Conservation (phyloP, 2,797 vertebrate species). For the Corythornis leucogaster region DNA sequence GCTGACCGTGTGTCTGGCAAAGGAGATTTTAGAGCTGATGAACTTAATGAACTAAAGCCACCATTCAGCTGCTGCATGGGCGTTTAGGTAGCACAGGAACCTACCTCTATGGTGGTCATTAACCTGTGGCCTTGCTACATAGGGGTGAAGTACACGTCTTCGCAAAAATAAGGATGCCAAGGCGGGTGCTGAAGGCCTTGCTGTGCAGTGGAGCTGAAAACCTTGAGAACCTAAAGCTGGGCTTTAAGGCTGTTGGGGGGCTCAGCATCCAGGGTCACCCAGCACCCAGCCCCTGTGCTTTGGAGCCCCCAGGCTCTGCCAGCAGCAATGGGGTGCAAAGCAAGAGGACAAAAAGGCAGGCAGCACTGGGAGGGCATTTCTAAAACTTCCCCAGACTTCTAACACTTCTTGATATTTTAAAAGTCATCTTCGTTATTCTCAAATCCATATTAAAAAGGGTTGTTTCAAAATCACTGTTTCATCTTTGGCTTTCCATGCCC, state of each 20-base stretch:
- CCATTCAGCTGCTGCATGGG: not conserved
- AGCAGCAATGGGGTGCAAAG: not conserved
- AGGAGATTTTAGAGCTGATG: slow-evolving; percentile 4
- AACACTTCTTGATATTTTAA: not conserved
- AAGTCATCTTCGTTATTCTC: not conserved
- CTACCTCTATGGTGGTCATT: not conserved
- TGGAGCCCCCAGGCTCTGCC: not conserved
- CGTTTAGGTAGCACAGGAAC: not conserved
- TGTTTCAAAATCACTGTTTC: not conserved
- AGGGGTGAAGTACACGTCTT: not conserved
- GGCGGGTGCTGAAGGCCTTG: not conserved
- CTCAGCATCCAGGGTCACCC: not conserved
- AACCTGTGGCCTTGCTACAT: fast-evolving
- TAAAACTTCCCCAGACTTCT: not conserved
- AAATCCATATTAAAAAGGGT: not conserved
- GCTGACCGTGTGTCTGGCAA: slow-evolving; percentile 17
- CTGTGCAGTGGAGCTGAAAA: not conserved
- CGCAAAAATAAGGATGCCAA: not conserved
- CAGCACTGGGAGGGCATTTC: fast-evolving
- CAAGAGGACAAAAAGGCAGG: not conserved
- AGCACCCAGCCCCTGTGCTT: not conserved
- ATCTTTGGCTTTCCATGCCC: not conserved
- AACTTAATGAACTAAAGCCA: slow-evolving; percentile 11
- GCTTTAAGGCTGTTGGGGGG: not conserved
- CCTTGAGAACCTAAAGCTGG: not conserved